Evolutionary conservation across 2,797 vertebrate genomes (phyloP), one percentile per base, ranked within the genome.

Genomic region (Agapornis canus): DNA sequence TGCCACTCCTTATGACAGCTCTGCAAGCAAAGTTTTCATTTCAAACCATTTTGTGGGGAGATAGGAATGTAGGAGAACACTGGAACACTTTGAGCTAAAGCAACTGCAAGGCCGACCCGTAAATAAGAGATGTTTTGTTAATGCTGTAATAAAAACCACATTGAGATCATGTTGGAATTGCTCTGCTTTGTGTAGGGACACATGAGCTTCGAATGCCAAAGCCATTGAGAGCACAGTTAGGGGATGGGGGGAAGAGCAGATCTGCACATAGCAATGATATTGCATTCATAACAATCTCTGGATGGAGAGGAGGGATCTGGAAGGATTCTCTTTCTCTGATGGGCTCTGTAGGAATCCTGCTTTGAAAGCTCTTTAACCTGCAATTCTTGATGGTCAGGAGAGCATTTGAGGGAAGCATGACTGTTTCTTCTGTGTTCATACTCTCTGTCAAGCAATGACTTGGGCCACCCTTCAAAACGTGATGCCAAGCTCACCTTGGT

Each of bases 1-100:
- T 97, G 97, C 97, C 79, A 97, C 94, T 90, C 94, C 96, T 97
- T 96, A 97, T 94, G 95, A 96, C 96, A 97, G 69, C 92, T 89
- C 96, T 97, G 97, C 96, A 91, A 97, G 94, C 96, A 97, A 97
- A 78, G 92, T 96, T 96, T 95, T 89, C 93, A 83, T 81, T 92
- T 90, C 93, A 98, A 97, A 86, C 92, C 94, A 54, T 94, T 97
- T 66, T 97, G 86, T 77, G 59, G 95, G 78, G 93, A 97, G 60
- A 39, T 57, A 56, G 89, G 79, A 94, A 95, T 63, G 86, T 51
- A 85, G 60, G 70, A 85, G 60, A 90, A 93, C 59, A 68, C 59
- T 91, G 88, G 48, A 75, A 51, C 69, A 5, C 65, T 75, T 59
- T 35, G 82, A 88, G 90, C 93, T 93, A 59, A 71, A 88, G 85